Evolutionary conservation across 2,888 invertebrate genomes (phyloP).

Genomic region (Lordiphosa fenestrarum): DNA sequence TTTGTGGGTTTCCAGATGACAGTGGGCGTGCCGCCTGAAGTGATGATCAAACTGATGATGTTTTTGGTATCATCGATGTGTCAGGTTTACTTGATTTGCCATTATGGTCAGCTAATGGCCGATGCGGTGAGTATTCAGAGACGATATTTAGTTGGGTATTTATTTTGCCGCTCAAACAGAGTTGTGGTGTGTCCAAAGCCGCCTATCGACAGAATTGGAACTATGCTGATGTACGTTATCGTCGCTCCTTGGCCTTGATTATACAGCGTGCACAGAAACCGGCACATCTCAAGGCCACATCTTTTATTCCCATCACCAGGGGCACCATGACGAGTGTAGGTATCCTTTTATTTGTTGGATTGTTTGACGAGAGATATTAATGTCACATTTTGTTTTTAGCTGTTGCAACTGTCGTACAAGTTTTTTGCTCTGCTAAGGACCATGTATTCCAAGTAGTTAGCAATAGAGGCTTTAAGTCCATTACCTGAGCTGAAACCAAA

Average conservation of each 20-base stretch:
- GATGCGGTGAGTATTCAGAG: constrained; percentile 54
- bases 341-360: background rate
- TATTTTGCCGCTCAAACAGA: constrained; percentile 37
- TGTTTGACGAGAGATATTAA: background rate
- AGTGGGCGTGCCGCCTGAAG: constrained; percentile 49
- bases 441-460: constrained; percentile 57
- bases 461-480: background rate
- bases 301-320: constrained; percentile 63
- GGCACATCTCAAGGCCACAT: constrained; percentile 62
- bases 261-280: constrained; percentile 66
- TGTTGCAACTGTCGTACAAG: constrained; percentile 76
- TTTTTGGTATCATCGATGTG: constrained; percentile 65
- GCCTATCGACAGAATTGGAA: constrained; percentile 71
- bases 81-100: constrained; percentile 73
- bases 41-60: constrained; percentile 62
- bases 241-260: constrained; percentile 62
- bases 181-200: constrained; percentile 48
- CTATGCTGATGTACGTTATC: constrained; percentile 60
- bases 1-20: constrained; percentile 77
- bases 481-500: no score
- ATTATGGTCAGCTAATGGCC: constrained; percentile 67
- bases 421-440: constrained; percentile 75
- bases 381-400: constrained; percentile 43
- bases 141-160: background rate
- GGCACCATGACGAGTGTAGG: constrained; percentile 69